Evolutionary conservation across 2,797 vertebrate genomes (phyloP).

Genomic region (Eulemur rubriventer): DNA sequence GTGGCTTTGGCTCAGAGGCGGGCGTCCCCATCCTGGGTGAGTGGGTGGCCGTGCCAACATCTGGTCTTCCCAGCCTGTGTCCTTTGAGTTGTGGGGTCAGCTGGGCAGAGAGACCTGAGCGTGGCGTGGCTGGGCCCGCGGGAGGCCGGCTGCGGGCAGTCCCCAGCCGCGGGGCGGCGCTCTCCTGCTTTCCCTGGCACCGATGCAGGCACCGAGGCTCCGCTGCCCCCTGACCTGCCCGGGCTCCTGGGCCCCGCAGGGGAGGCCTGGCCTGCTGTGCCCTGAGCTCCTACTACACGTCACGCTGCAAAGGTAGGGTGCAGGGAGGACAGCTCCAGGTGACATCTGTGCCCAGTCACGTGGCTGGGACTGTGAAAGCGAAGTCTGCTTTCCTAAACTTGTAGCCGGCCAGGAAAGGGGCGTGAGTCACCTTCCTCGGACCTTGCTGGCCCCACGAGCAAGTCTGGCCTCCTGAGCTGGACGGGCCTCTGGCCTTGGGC

Average conservation of each 20-base stretch:
- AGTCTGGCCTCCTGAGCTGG: accelerated
- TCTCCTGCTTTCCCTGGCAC: accelerated
- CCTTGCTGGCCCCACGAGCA: accelerated
- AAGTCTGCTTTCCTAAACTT: not conserved
- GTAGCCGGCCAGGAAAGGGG: not conserved
- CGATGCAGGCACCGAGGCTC: accelerated
- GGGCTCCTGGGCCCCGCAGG: not conserved
- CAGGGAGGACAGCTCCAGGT: not conserved
- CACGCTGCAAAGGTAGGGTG: not conserved
- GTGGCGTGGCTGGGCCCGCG: accelerated
- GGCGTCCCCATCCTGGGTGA: slow-evolving; percentile 86
- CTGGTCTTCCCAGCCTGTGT: accelerated
- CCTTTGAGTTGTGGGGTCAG: accelerated
- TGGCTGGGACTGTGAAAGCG: accelerated
- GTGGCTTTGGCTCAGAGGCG: slow-evolving; percentile 83
- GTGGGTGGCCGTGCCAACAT: not conserved
- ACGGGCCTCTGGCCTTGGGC: not conserved
- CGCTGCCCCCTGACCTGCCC: accelerated
- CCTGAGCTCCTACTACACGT: accelerated
- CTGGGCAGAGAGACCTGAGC: not conserved
- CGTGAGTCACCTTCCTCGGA: accelerated
- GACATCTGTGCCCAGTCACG: accelerated
- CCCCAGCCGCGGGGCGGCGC: not conserved
- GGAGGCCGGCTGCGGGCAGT: too few relatives aligned
- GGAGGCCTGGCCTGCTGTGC: not conserved